Conservation (phyloP, 2,888 invertebrate species). For the Rhaphigaster nebulosa region DNA sequence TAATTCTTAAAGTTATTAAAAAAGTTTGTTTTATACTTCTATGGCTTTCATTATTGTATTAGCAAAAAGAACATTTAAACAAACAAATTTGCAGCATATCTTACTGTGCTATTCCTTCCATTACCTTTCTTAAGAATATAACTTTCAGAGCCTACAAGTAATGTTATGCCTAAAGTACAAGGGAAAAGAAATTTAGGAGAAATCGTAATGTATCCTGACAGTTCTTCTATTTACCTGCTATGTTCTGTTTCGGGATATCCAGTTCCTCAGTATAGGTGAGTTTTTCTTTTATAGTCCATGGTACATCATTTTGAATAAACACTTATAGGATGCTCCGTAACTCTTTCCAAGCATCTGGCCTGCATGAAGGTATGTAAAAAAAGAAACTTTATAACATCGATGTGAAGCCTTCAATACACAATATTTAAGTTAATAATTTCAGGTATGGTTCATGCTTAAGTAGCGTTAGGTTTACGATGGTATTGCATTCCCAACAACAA, state of each 20-base stretch:
- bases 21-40: background rate
- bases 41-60: background rate
- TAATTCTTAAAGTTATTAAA: background rate
- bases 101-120: background rate
- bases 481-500: background rate
- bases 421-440: background rate
- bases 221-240: conserved; percentile 66
- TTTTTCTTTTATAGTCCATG: conserved; percentile 60
- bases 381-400: background rate
- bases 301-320: background rate
- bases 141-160: conserved; percentile 78
- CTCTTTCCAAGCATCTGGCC: background rate
- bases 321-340: background rate
- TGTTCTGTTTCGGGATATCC: conserved; percentile 71
- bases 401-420: background rate
- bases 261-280: conserved; percentile 73
- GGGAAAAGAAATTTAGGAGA: conserved; percentile 66
- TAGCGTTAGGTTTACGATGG: background rate
- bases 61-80: background rate
- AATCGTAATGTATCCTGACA: conserved; percentile 64
- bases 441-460: background rate
- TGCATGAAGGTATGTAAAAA: background rate
- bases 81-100: background rate
- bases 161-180: conserved; percentile 71
- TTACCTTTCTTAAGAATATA: conserved; percentile 9